Percentiles rank a stretch among this genome's conserved stretches.
phyloP scores from a whole-genome alignment of 2,113 vertebrate genomes.

The Leptodactylus fuscus region DNA sequence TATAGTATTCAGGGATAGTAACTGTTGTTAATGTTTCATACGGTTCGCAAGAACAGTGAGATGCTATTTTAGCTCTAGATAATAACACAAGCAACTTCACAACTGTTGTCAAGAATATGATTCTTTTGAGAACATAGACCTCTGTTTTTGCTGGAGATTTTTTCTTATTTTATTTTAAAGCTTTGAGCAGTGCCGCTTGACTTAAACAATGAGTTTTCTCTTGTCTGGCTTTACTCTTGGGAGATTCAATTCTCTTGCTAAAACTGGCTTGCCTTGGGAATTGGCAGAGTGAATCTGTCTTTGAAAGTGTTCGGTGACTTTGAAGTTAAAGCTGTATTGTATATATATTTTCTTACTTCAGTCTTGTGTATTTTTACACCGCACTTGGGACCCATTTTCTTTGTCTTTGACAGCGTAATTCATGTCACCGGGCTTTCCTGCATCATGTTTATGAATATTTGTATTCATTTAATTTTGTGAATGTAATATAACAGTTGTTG shows the following conservation, averaged over 20 bases:
- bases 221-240: slow-evolving; percentile 43
- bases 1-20: not conserved
- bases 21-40: not conserved
- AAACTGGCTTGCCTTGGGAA: slow-evolving; percentile 58
- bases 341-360: slow-evolving; percentile 47
- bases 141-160: not conserved
- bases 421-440: not conserved
- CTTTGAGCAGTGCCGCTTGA: slow-evolving; percentile 33
- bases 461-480: not conserved
- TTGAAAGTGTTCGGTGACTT: slow-evolving; percentile 55
- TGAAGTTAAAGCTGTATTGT: slow-evolving; percentile 48
- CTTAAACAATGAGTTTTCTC: slow-evolving; percentile 49
- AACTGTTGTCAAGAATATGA: slow-evolving; percentile 5
- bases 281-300: slow-evolving; percentile 54
- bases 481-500: not conserved
- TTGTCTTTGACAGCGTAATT: not conserved
- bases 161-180: slow-evolving; percentile 21
- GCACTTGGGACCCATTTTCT: not conserved
- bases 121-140: slow-evolving; percentile 42
- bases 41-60: not conserved
- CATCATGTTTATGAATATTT: not conserved
- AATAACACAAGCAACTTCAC: not conserved
- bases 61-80: not conserved
- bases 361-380: slow-evolving; percentile 30
- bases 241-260: slow-evolving; percentile 57